phyloP scores from a whole-genome alignment of 2,113 vertebrate species.

The Montifringilla adamsi region DNA sequence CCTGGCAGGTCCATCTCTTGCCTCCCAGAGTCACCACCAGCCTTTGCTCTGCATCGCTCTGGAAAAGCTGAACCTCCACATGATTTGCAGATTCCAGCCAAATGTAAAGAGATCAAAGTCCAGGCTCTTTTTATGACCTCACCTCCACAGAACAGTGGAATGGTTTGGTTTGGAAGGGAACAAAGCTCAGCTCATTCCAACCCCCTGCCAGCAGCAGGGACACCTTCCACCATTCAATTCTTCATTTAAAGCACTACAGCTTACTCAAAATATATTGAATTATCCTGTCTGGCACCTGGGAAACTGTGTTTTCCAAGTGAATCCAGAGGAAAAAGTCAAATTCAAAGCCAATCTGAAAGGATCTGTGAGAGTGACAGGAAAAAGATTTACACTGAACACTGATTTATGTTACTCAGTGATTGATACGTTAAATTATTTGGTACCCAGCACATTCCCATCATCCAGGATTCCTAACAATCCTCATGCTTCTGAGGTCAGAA shows the following conservation, averaged over 20 bases:
- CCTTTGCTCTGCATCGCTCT: rapidly evolving
- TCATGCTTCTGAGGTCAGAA: neutral
- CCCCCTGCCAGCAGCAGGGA: neutral
- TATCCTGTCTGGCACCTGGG: neutral
- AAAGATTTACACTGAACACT: rapidly evolving
- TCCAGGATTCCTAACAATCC: neutral
- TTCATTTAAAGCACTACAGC: neutral
- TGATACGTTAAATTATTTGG: neutral
- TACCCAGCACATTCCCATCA: neutral
- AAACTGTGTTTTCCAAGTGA: neutral
- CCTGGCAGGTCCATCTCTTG: neutral
- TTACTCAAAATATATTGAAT: neutral
- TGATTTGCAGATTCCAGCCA: neutral
- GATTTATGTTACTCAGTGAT: neutral
- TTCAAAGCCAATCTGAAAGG: neutral
- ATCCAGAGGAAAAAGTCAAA: neutral
- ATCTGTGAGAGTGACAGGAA: neutral
- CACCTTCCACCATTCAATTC: neutral
- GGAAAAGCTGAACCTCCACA: rapidly evolving
- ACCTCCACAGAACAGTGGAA: neutral
- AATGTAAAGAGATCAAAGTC: neutral
- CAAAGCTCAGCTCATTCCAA: neutral
- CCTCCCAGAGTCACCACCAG: neutral
- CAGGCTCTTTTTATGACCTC: neutral
- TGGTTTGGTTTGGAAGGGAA: neutral